A percentile compares a stretch with the other conserved stretches of the same genome.
Conservation (phyloP, 35 echinoderm and acorn worm species). For the Strongylocentrotus purpuratus region DNA sequence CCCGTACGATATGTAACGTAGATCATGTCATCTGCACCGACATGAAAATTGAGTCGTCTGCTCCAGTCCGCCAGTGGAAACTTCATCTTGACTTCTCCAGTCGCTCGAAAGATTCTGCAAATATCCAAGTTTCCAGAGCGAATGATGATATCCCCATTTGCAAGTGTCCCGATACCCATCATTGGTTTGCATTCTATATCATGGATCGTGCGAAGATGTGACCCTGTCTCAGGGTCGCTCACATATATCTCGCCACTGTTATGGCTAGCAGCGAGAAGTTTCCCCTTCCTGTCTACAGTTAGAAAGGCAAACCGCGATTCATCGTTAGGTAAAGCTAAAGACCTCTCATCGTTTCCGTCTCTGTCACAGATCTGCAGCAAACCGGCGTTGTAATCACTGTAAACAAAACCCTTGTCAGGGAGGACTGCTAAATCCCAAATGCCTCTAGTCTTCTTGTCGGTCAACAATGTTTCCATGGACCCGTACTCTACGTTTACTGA, state of each 20-base stretch:
- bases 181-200: background rate
- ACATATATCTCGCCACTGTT: background rate
- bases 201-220: background rate
- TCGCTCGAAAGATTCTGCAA: background rate
- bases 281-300: background rate
- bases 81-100: background rate
- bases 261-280: background rate
- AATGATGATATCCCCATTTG: background rate
- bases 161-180: background rate
- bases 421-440: background rate
- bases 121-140: background rate
- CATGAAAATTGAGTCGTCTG: background rate
- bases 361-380: background rate
- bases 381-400: constrained; percentile 23
- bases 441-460: background rate
- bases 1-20: background rate
- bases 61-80: constrained; percentile 27
- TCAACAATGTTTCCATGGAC: background rate
- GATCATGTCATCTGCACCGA: constrained; percentile 29
- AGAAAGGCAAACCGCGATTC: constrained; percentile 11
- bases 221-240: background rate
- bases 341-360: background rate
- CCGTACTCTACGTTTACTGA: background rate
- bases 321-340: background rate
- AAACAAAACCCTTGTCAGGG: background rate